Percentiles rank a stretch among this genome's conserved stretches.
phyloP scores from a whole-genome alignment of 2,113 vertebrate species.

The Gavialis gangeticus region DNA sequence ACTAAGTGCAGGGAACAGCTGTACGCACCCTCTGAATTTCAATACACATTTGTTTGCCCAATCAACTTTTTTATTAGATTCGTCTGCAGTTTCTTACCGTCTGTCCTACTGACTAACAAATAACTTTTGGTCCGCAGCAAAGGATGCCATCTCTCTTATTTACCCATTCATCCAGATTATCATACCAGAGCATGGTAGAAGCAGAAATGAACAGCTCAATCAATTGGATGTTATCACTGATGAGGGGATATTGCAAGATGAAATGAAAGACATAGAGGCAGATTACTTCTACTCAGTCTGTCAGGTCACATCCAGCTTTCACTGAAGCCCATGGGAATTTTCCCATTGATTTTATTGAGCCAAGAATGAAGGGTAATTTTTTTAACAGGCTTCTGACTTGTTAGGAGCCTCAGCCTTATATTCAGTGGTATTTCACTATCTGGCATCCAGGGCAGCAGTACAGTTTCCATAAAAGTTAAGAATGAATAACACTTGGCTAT shows the following conservation, averaged over 20 bases:
- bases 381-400: not conserved
- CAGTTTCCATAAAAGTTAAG: not conserved
- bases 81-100: not conserved
- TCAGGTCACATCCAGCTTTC: not conserved
- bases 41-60: not conserved
- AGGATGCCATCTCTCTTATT: not conserved
- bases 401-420: not conserved
- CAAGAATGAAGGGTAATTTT: not conserved
- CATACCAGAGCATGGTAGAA: not conserved
- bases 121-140: not conserved
- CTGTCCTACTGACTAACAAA: not conserved
- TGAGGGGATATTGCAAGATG: accelerated
- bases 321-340: not conserved
- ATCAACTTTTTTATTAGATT: not conserved
- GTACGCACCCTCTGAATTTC: too few relatives aligned
- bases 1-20: too few relatives aligned
- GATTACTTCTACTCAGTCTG: not conserved
- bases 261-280: not conserved
- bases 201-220: not conserved
- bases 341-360: accelerated
- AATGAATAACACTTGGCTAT: not conserved
- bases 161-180: not conserved
- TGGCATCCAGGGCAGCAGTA: not conserved
- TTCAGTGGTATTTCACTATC: not conserved
- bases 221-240: not conserved